phyloP scores from a whole-genome alignment of 2,113 vertebrate species.

The Thalassarche chlororhynchos region DNA sequence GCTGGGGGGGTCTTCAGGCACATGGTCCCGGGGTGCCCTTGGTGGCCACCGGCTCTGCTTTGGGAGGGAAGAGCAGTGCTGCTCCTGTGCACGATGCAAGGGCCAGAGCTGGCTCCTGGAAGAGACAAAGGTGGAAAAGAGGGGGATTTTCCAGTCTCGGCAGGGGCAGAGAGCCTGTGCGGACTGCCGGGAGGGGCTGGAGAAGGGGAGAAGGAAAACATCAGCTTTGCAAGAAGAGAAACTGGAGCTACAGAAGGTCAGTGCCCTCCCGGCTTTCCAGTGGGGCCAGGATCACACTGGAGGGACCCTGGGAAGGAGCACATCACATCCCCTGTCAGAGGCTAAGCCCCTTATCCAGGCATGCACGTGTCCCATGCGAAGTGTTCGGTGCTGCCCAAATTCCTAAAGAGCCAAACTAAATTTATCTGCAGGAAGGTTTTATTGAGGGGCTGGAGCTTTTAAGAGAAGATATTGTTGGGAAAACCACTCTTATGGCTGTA shows the following conservation, averaged over 20 bases:
- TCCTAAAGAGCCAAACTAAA: neutral
- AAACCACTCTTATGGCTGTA: neutral
- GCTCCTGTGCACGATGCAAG: neutral
- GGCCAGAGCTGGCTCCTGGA: slow-evolving; percentile 30
- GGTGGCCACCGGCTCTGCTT: neutral
- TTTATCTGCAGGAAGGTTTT: neutral
- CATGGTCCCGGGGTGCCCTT: too few species aligned
- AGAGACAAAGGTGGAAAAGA: slow-evolving; percentile 49
- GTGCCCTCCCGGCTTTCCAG: neutral
- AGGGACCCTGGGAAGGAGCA: neutral
- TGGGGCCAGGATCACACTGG: accelerated
- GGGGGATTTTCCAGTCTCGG: slow-evolving; percentile 42
- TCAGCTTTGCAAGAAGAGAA: slow-evolving; percentile 61
- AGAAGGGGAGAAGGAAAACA: slow-evolving; percentile 54
- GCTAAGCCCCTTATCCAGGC: neutral
- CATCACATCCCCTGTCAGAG: neutral
- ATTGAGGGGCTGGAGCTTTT: neutral
- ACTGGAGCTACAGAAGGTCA: slow-evolving; percentile 74
- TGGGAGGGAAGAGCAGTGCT: neutral
- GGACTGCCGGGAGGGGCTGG: neutral
- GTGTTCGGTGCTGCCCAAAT: neutral
- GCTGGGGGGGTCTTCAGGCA: neutral
- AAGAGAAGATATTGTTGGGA: neutral
- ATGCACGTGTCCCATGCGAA: accelerated
- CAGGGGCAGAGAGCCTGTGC: neutral